Base-by-base conservation (phyloP, 2,113 vertebrate species). In the Leptodactylus fuscus region DNA sequence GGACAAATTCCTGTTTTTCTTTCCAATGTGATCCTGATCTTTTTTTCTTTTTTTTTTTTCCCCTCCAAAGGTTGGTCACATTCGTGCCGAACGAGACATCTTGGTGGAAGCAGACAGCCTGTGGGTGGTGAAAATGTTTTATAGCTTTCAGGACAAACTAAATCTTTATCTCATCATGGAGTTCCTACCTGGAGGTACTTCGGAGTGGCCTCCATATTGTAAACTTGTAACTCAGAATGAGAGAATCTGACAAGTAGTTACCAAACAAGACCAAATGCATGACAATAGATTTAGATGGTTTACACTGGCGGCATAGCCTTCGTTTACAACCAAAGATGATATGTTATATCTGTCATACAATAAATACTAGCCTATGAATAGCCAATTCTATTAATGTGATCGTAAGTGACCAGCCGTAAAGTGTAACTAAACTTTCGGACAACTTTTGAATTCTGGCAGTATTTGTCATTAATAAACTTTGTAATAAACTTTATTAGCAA, bases 151-250 rank as follows among this genome's bases (percentile, higher is more conserved):
- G 93, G 98, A 99, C 90, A 99, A 99, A 90, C 93, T 98, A 92
- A 99, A 99, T 93, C 98, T 99, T 87, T 99, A 99, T 92, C 96
- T 99, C 88, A 98, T 99, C 92, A 99, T 99, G 98, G 98, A 99
- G 92, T 99, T 99, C 90, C 93, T 99, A 85, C 98, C 98, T 71
- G 98, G 98, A 96, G 98, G 98, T 99, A 93, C 91, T 88, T 84
- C 4, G 27, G 65, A 9, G 34, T 22, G 16, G 34, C 6, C 34
- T 9, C 18, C 0, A 20, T 69, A 38, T 36, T 69, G 18, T 34
- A 34, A 18, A n/a, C n/a, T n/a, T 9, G 13, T 67, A 62, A 18
- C 16, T 62, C 58, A 29, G 58, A 29, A 12, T 62, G 22, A n/a
- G 22, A 58, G 53, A 22, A n/a, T 58, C n/a, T 58, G 53, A 24